Evolutionary conservation across 2,113 vertebrate genomes (phyloP), one percentile per base, ranked within the genome.

Genomic region (Channa maculata): DNA sequence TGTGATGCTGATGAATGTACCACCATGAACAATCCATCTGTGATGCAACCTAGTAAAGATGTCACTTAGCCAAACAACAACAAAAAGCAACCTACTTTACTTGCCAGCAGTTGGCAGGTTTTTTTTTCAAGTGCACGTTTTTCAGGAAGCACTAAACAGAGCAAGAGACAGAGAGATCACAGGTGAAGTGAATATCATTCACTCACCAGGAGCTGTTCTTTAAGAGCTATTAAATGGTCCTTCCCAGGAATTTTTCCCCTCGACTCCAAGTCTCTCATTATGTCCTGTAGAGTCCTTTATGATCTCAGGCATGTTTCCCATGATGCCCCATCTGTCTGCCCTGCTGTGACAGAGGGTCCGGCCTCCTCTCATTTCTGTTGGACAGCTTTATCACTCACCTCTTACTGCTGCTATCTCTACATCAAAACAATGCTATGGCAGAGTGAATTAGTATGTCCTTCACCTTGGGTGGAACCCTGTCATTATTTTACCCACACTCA

Each of bases 1-100:
- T 73, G 76, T 49, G 62, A 33, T 44, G 59, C 80, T 92, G 91
- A 93, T 89, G 83, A 85, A 93, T 91, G 86, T 81, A 55, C 71
- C 46, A 65, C 34, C 48, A 66, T 54, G 78, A 78, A 82, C 90
- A 83, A 84, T 88, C 86, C 62, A 64, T 87, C 88, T 82, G 71
- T 41, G 78, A 82, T 80, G 83, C 83, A 71, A 79, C 78, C 80
- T 86, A 84, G 76, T 93, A 92, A 94, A 94, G 86, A 91, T 91
- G 92, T 89, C 88, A 90, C 81, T 89, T 83, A 79, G 55, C 49
- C 75, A 76, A 89, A 88, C 73, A 85, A 86, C 93, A 84, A 87
- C 84, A 88, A 86, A 86, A 87, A 86, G 67, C 66, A 75, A 66
- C 61, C 66, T 80, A 85, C 84, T 91, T 91, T 84, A 82, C 89